Evolutionary conservation across 53 echinoderm and acorn worm species (phyloP).

Genomic region (Paracentrotus lividus): DNA sequence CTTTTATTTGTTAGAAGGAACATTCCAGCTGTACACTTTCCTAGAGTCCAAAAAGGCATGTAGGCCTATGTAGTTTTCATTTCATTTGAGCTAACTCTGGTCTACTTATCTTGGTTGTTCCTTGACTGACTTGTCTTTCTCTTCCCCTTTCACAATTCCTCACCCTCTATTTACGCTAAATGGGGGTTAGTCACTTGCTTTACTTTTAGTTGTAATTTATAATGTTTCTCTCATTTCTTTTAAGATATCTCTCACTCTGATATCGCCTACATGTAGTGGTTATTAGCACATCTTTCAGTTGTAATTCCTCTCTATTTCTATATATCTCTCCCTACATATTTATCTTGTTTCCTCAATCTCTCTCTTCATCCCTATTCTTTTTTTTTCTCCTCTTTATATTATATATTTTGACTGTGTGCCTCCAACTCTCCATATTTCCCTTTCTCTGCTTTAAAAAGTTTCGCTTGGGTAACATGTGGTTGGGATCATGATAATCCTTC

Average conservation of each 20-base stretch:
- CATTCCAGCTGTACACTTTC: neutral
- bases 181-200: too few species aligned
- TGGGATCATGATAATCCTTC: conserved; percentile 14
- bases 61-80: neutral
- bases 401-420: too few species aligned
- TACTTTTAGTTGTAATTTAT: too few species aligned
- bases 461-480: conserved; percentile 6
- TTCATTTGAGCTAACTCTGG: neutral
- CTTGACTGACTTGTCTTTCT: neutral
- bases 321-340: neutral
- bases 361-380: neutral
- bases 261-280: too few species aligned
- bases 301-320: neutral
- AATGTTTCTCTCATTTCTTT: too few species aligned
- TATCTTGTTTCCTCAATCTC: neutral
- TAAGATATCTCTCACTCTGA: too few species aligned
- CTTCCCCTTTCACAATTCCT: neutral
- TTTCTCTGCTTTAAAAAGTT: neutral
- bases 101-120: neutral
- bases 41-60: neutral
- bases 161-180: neutral
- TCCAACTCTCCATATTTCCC: conserved; percentile 16
- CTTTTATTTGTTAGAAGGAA: conserved; percentile 28
- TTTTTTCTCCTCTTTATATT: too few species aligned
- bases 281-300: too few species aligned